Percentiles rank a stretch among this genome's conserved stretches.
These are phyloP conservation scores for Channa striata DNA, from an alignment of 2,797 vertebrate genomes.

Conservation along the genomic window DNA sequence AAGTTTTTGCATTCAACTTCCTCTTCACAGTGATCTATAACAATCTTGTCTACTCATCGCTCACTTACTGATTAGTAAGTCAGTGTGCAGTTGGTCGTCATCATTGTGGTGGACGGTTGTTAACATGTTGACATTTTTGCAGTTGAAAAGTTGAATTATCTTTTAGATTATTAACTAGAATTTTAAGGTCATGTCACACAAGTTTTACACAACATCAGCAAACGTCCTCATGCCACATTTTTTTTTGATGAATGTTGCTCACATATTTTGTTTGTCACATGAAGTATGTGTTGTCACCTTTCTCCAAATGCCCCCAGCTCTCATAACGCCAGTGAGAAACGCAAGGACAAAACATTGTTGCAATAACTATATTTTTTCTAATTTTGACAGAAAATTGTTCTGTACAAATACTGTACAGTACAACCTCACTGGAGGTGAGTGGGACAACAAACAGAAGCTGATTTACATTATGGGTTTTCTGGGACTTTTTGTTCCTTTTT, in stretches of 20 bases:
- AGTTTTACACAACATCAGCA: no score
- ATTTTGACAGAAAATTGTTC: no score
- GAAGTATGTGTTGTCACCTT: neutral
- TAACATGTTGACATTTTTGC: neutral
- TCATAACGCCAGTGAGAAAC: no score
- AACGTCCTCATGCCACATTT: no score
- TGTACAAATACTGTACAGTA: no score
- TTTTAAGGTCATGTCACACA: no score
- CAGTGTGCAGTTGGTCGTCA: constrained; percentile 25
- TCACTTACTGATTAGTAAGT: neutral
- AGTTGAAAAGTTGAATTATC: neutral
- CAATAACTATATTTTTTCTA: neutral
- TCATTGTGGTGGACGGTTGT: constrained; percentile 6
- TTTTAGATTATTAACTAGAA: constrained; percentile 27
- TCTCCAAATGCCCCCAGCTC: neutral
- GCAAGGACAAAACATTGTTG: neutral
- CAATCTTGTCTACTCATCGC: neutral
- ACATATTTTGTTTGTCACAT: no score
- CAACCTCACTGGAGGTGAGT: no score
- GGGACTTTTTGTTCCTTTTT: neutral
- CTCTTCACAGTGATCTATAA: neutral
- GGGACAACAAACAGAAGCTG: neutral
- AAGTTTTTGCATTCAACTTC: constrained; percentile 11
- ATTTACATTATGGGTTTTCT: neutral
- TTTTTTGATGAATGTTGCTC: no score